phyloP scores from a whole-genome alignment of 2,888 invertebrate species.

The Piscicola geometra region DNA sequence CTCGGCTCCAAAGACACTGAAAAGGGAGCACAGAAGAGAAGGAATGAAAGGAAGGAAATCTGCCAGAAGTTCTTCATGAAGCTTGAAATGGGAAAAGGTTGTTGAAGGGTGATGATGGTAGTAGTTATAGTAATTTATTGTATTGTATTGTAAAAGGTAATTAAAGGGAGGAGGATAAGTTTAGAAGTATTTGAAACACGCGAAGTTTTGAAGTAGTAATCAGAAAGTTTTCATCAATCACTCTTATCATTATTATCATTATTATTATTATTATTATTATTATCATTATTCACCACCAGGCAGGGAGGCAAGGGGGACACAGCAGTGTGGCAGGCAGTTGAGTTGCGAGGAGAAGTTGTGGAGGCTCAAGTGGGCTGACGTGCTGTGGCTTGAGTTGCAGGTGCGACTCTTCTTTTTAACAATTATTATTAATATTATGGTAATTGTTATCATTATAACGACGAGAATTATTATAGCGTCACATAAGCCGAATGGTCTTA shows the following conservation, averaged over 20 bases:
- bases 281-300: background rate
- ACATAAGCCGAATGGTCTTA: too few relatives aligned
- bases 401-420: conserved; percentile 60
- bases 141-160: background rate
- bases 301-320: background rate
- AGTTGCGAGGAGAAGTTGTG: conserved; percentile 79
- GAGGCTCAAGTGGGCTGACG: conserved; percentile 81
- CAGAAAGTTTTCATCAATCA: too few relatives aligned
- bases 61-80: background rate
- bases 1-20: too few relatives aligned
- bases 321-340: conserved; percentile 49
- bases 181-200: too few relatives aligned
- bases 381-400: conserved; percentile 84
- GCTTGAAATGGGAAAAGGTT: background rate
- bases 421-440: background rate
- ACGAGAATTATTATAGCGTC: too few relatives aligned
- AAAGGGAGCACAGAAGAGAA: background rate
- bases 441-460: background rate
- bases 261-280: too few relatives aligned
- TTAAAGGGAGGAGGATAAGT: background rate
- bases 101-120: background rate
- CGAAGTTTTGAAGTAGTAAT: too few relatives aligned
- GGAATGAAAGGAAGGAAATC: background rate
- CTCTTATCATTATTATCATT: too few relatives aligned
- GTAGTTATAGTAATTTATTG: background rate